phyloP scores from a whole-genome alignment of 2,113 vertebrate species.

The Donacobius atricapilla region DNA sequence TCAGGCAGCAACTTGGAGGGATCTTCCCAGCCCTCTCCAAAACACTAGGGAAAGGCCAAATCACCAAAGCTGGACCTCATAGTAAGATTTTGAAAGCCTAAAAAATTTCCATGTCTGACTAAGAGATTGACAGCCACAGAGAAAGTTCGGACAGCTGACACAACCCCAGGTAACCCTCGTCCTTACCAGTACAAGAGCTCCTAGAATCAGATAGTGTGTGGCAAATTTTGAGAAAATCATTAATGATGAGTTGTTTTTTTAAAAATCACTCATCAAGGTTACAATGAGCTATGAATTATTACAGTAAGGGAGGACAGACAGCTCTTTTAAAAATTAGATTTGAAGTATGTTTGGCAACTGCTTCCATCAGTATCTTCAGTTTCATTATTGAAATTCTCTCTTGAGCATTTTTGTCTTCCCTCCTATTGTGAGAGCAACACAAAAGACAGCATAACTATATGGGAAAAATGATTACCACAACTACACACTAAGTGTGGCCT shows the following conservation, averaged over 20 bases:
- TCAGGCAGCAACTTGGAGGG: not conserved
- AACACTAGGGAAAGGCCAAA: not conserved
- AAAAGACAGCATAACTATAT: conserved; percentile 34
- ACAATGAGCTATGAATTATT: not conserved
- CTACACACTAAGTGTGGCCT: not conserved
- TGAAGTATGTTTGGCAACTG: conserved; percentile 28
- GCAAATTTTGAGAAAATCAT: not conserved
- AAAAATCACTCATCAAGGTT: not conserved
- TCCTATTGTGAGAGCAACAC: conserved; percentile 16
- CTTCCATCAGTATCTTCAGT: not conserved
- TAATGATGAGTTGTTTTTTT: not conserved
- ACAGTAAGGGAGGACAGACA: not conserved
- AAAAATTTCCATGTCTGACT: not conserved
- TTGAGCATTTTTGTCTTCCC: conserved; percentile 16
- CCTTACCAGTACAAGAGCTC: not conserved
- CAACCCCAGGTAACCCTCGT: not conserved
- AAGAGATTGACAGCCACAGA: not conserved
- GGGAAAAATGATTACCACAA: conserved; percentile 13
- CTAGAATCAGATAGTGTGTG: rapidly evolving
- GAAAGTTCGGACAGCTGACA: rapidly evolving
- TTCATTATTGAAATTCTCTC: not conserved
- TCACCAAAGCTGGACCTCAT: rapidly evolving
- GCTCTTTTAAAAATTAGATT: not conserved
- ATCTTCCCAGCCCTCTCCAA: not conserved
- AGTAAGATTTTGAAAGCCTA: not conserved